A percentile compares a stretch with the other conserved stretches of the same genome.
Conservation (phyloP, 2,113 vertebrate genomes). For the Mandrillus leucophaeus region DNA sequence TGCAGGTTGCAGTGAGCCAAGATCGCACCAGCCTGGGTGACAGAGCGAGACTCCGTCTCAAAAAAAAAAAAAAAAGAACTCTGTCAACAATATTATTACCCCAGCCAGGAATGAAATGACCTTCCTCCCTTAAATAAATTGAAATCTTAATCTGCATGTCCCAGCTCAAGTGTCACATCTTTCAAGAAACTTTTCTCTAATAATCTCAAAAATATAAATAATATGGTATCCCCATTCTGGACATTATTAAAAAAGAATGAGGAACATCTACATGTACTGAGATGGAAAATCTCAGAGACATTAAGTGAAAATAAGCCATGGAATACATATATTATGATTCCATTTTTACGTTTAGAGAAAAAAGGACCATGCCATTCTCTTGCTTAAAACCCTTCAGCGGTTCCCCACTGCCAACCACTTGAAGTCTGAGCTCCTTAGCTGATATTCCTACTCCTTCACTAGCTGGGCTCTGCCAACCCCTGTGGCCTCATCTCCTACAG, state of each 20-base stretch:
- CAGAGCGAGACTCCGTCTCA: no score
- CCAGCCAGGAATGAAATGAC: neutral
- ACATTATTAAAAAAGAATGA: slow-evolving; percentile 25
- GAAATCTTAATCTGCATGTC: neutral
- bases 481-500: neutral
- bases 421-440: neutral
- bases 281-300: slow-evolving; percentile 11
- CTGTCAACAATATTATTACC: neutral
- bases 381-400: neutral
- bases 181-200: neutral
- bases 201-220: slow-evolving; percentile 36
- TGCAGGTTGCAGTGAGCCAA: no score
- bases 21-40: no score
- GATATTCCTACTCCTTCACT: neutral
- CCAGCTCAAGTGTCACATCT: neutral
- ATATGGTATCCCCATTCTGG: neutral
- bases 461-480: neutral
- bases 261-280: neutral
- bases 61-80: neutral
- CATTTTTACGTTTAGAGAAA: neutral
- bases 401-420: neutral
- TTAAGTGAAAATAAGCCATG: slow-evolving; percentile 8
- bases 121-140: neutral
- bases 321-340: neutral
- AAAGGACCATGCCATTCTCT: neutral